Conservation (phyloP, 2,888 invertebrate genomes). For the Drosophila lutescens region DNA sequence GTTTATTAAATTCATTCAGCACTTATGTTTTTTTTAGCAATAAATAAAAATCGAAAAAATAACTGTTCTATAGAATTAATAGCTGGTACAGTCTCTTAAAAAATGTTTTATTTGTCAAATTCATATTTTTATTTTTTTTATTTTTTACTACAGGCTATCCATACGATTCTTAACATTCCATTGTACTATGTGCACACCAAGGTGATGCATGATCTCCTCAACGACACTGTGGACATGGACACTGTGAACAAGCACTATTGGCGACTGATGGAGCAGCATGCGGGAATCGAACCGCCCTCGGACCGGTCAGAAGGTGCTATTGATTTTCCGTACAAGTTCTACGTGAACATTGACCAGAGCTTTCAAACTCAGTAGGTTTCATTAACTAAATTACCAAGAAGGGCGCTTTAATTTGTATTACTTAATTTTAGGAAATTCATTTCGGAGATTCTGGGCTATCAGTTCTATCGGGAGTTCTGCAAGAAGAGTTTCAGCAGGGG, state of each 20-base stretch:
- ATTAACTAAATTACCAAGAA: rapidly evolving
- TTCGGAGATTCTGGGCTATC: slow-evolving; percentile 92
- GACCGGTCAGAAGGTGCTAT: slow-evolving; percentile 88
- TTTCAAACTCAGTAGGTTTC: slow-evolving; percentile 79
- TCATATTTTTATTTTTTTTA: too few species aligned
- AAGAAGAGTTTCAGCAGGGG: slow-evolving; percentile 89
- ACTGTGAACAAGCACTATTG: slow-evolving; percentile 89
- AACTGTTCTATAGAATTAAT: too few species aligned
- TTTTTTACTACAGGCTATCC: slow-evolving; percentile 86
- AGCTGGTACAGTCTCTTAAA: too few species aligned
- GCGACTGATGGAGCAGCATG: slow-evolving; percentile 87
- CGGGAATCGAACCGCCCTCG: slow-evolving; percentile 88
- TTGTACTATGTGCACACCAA: slow-evolving; percentile 89
- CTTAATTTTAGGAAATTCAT: slow-evolving; percentile 88
- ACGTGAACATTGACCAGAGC: slow-evolving; percentile 84
- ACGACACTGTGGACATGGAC: slow-evolving; percentile 86
- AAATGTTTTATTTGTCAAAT: too few species aligned
- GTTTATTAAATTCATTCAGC: too few species aligned
- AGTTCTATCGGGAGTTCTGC: slow-evolving; percentile 90
- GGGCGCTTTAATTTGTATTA: rapidly evolving
- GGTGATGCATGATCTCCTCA: slow-evolving; percentile 89
- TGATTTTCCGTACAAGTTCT: slow-evolving; percentile 91
- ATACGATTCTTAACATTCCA: slow-evolving; percentile 89
- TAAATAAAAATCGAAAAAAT: too few species aligned
- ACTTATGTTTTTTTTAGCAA: too few species aligned